Conservation (phyloP, 2,888 invertebrate species). For the Clanis bilineata region DNA sequence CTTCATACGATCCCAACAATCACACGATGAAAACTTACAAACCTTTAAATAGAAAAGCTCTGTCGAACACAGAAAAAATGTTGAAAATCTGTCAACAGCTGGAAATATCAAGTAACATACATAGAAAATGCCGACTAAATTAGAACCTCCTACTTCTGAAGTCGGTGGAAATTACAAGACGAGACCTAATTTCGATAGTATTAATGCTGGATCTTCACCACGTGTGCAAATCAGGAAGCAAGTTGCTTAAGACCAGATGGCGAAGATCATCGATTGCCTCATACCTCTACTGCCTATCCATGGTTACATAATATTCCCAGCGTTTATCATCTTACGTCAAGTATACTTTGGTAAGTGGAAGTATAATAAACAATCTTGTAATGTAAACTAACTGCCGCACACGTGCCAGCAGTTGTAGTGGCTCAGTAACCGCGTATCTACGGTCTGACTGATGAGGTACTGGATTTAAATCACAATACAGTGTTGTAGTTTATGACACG, state of each 20-base stretch:
- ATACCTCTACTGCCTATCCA: no score
- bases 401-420: background rate
- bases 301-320: background rate
- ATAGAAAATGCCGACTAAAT: no score
- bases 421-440: background rate
- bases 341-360: background rate
- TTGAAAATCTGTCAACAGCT: no score
- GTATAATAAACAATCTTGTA: background rate
- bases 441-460: background rate
- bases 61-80: no score
- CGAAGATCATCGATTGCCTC: background rate
- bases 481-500: no score
- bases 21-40: no score
- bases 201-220: background rate
- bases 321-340: background rate
- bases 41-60: no score
- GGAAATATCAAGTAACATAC: no score
- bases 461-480: no score
- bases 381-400: background rate
- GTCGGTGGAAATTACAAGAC: background rate
- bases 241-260: background rate
- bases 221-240: background rate
- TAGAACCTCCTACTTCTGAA: no score
- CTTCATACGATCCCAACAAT: no score
- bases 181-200: no score